A percentile compares a stretch with the other conserved stretches of the same genome.
phyloP scores from a whole-genome alignment of 2,888 invertebrate genomes.

The Nesidiocoris tenuis region DNA sequence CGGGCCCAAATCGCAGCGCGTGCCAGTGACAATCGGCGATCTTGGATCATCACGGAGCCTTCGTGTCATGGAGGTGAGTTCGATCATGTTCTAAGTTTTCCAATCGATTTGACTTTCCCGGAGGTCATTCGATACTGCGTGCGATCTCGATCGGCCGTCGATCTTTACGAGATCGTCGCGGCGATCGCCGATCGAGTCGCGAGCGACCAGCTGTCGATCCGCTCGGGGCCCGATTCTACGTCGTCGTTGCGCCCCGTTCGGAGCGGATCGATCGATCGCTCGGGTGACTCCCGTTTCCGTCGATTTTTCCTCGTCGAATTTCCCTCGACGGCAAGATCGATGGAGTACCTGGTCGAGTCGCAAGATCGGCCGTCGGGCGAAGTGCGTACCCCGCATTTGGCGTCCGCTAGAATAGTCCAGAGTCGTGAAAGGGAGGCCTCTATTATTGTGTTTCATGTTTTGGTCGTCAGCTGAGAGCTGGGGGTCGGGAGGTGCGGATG shows the following conservation, averaged over 20 bases:
- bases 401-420: background rate
- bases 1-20: background rate
- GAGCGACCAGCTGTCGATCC: background rate
- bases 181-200: background rate
- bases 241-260: background rate
- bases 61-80: slow-evolving; percentile 11
- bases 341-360: no score
- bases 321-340: background rate
- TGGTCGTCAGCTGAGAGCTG: slow-evolving; percentile 12
- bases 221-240: background rate
- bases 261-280: slow-evolving; percentile 10
- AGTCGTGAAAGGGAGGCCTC: background rate
- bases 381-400: no score
- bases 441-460: slow-evolving; percentile 16
- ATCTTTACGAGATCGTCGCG: background rate
- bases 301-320: background rate
- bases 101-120: background rate
- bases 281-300: slow-evolving; percentile 1
- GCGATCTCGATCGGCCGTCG: background rate
- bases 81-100: background rate
- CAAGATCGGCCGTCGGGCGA: no score
- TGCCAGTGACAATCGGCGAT: slow-evolving; percentile 2
- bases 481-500: background rate
- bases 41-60: slow-evolving; percentile 1
- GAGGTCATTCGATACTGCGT: background rate